Evolutionary conservation across 1,140 invertebrate genomes (phyloP).

Genomic region (Ceratina australensis): DNA sequence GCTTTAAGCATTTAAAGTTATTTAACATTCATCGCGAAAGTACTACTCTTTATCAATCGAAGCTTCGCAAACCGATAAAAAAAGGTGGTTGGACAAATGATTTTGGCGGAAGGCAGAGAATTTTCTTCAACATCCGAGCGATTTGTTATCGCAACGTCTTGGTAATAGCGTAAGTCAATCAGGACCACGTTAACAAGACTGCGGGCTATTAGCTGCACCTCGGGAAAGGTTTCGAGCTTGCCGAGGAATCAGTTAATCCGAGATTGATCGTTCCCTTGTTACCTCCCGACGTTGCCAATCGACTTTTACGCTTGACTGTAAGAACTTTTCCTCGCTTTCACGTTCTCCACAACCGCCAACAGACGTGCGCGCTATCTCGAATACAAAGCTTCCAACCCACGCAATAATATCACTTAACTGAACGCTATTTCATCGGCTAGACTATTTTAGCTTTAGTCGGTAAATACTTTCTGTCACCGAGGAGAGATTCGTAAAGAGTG

Average conservation of each 20-base stretch:
- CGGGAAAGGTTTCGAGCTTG: constrained; percentile 1
- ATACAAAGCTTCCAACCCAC: too few relatives aligned
- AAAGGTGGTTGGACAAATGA: neutral
- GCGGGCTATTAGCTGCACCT: constrained; percentile 24
- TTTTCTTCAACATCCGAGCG: neutral
- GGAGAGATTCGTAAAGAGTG: too few relatives aligned
- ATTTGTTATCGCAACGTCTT: constrained; percentile 36
- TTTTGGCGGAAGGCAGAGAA: neutral
- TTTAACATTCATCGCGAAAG: too few relatives aligned
- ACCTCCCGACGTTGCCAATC: constrained; percentile 12
- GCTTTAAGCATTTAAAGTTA: too few relatives aligned
- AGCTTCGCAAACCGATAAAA: too few relatives aligned
- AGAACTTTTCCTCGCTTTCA: neutral
- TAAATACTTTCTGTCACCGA: too few relatives aligned
- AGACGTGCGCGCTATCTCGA: too few relatives aligned
- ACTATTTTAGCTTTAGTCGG: too few relatives aligned
- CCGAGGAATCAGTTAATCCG: constrained; percentile 36
- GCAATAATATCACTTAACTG: too few relatives aligned
- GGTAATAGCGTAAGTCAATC: constrained; percentile 40
- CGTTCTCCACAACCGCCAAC: too few relatives aligned
- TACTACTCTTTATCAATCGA: neutral
- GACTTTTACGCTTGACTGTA: neutral
- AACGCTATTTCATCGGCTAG: too few relatives aligned
- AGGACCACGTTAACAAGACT: constrained; percentile 38
- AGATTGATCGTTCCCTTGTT: constrained; percentile 39